Evolutionary conservation across 2,797 vertebrate species (phyloP).

Genomic region (Rhyacichthys aspro): DNA sequence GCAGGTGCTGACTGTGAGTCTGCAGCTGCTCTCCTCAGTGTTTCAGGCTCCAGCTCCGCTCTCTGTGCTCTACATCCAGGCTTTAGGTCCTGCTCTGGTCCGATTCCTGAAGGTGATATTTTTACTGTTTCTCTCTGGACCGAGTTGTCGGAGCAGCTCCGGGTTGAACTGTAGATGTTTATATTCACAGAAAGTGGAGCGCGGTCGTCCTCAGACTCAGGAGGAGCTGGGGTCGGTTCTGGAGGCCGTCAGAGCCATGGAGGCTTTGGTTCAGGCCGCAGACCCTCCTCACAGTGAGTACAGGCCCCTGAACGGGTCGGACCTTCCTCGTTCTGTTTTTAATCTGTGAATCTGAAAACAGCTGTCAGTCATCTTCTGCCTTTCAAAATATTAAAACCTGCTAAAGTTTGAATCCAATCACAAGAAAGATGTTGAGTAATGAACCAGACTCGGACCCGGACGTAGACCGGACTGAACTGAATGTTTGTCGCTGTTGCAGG

Average conservation of each 20-base stretch:
- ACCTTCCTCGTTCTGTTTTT: too few species aligned
- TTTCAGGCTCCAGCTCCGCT: constrained; percentile 84
- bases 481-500: constrained; percentile 68
- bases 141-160: too few species aligned
- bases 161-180: too few species aligned
- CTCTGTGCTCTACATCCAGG: constrained; percentile 86
- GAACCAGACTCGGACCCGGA: too few species aligned
- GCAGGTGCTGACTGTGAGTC: constrained; percentile 87
- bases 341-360: too few species aligned
- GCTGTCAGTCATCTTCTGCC: too few species aligned
- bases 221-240: constrained; percentile 85
- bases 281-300: constrained; percentile 87
- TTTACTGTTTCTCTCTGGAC: too few species aligned
- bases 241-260: constrained; percentile 84
- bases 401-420: too few species aligned
- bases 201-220: constrained; percentile 82
- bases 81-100: constrained; percentile 82
- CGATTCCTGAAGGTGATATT: constrained; percentile 78
- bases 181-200: constrained; percentile 79
- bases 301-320: not conserved
- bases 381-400: too few species aligned
- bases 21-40: constrained; percentile 87
- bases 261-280: constrained; percentile 81
- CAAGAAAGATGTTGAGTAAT: too few species aligned
- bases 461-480: too few species aligned